A percentile compares a stretch with the other conserved stretches of the same genome.
These are phyloP conservation scores for Vanessa cardui DNA, from an alignment of 2,888 invertebrate genomes.

Conservation along the genomic window DNA sequence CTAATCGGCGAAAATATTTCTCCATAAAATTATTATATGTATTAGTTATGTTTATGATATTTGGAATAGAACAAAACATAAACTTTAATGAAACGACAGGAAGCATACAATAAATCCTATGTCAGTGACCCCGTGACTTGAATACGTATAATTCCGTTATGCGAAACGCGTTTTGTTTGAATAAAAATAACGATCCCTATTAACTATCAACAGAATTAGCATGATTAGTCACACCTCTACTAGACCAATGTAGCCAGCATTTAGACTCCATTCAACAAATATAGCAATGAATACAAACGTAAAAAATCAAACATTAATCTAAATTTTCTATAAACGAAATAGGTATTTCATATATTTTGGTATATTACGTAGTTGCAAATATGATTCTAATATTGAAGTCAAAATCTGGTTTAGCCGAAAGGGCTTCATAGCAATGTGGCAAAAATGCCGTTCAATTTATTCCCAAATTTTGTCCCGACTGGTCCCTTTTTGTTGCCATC, in stretches of 20 bases:
- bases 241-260: constrained; percentile 7
- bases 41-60: background rate
- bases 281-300: background rate
- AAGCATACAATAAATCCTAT: constrained; percentile 72
- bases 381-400: background rate
- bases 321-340: background rate
- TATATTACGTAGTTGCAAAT: background rate
- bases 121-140: constrained; percentile 74
- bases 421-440: constrained; percentile 65
- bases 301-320: background rate
- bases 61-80: constrained; percentile 48
- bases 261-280: background rate
- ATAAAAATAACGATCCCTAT: constrained; percentile 44
- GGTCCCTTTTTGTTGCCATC: constrained; percentile 81
- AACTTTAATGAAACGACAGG: constrained; percentile 68
- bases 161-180: constrained; percentile 53
- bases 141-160: constrained; percentile 65
- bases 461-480: constrained; percentile 75
- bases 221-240: constrained; percentile 29
- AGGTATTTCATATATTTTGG: background rate
- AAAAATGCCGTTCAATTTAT: constrained; percentile 82
- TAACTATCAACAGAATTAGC: constrained; percentile 40
- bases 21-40: background rate
- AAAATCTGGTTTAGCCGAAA: constrained; percentile 50
- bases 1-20: background rate